Evolutionary conservation across 2,113 vertebrate species (phyloP).

Genomic region (Agapornis roseicollis): DNA sequence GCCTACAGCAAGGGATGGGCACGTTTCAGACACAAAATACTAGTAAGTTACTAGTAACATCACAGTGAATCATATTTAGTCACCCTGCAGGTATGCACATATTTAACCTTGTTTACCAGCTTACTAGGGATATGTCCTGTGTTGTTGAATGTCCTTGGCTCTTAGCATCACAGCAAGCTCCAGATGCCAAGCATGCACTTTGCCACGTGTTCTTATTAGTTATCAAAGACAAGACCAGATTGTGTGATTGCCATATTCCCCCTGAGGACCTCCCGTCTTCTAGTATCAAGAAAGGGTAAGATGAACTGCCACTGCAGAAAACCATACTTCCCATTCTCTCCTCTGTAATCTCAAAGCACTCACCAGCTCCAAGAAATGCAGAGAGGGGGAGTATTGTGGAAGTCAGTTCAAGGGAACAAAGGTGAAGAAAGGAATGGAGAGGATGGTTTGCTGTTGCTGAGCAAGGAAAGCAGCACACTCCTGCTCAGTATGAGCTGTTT

Average conservation of each 20-base stretch:
- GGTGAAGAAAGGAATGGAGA: background rate
- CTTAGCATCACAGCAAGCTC: background rate
- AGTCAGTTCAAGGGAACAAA: background rate
- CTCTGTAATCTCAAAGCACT: background rate
- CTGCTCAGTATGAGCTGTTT: background rate
- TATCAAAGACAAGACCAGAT: background rate
- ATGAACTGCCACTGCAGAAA: background rate
- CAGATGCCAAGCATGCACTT: background rate
- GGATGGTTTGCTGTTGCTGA: background rate
- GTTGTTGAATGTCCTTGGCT: background rate
- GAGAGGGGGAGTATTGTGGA: background rate
- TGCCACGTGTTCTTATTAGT: background rate
- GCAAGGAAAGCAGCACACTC: background rate
- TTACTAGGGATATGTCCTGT: background rate
- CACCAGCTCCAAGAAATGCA: background rate
- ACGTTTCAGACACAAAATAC: constrained; percentile 16
- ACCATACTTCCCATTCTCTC: background rate
- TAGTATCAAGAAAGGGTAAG: background rate
- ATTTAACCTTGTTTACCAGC: constrained; percentile 5
- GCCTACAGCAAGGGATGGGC: constrained; percentile 9
- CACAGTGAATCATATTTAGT: constrained; percentile 1
- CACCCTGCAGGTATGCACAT: constrained; percentile 15
- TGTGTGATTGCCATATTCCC: background rate
- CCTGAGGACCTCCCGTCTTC: background rate
- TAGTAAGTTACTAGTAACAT: background rate